Percentiles rank a stretch among this genome's conserved stretches.
These are phyloP conservation scores for Parambassis ranga DNA, from an alignment of 2,797 vertebrate species.

Conservation along the genomic window DNA sequence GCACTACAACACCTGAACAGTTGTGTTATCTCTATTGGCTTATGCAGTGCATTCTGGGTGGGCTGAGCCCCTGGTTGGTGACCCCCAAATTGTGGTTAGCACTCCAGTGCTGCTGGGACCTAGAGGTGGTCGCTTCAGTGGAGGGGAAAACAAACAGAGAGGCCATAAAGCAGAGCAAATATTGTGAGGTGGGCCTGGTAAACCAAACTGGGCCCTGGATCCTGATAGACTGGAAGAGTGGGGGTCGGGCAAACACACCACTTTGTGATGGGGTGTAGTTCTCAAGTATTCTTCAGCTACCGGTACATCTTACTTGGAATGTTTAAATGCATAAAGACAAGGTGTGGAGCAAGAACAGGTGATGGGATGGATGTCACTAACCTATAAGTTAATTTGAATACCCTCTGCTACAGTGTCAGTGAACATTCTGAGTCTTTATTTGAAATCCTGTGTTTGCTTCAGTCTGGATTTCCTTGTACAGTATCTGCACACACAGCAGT, in stretches of 20 bases:
- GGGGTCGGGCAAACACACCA: constrained; percentile 65
- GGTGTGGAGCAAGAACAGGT: background rate
- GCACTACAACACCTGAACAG: constrained; percentile 35
- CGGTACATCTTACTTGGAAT: constrained; percentile 47
- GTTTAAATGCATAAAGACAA: background rate
- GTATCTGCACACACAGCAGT: constrained; percentile 1
- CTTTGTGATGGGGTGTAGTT: constrained; percentile 45
- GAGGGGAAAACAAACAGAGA: constrained; percentile 77
- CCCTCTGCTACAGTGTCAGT: background rate
- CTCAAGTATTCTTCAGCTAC: constrained; percentile 34
- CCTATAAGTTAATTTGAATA: background rate
- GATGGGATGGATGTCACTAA: background rate
- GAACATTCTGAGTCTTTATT: background rate
- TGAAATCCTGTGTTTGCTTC: background rate
- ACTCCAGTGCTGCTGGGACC: constrained; percentile 43
- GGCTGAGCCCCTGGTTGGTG: constrained; percentile 53
- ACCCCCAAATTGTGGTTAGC: constrained; percentile 56
- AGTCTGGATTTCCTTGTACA: background rate
- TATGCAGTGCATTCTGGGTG: constrained; percentile 68
- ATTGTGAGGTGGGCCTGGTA: constrained; percentile 62
- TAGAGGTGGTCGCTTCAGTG: constrained; percentile 63
- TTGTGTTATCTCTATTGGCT: constrained; percentile 42
- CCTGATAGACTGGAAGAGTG: constrained; percentile 50
- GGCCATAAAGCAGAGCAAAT: constrained; percentile 75
- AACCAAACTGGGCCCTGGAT: constrained; percentile 48